phyloP scores from a whole-genome alignment of 2,888 invertebrate genomes.

The Liposcelis brunnea region DNA sequence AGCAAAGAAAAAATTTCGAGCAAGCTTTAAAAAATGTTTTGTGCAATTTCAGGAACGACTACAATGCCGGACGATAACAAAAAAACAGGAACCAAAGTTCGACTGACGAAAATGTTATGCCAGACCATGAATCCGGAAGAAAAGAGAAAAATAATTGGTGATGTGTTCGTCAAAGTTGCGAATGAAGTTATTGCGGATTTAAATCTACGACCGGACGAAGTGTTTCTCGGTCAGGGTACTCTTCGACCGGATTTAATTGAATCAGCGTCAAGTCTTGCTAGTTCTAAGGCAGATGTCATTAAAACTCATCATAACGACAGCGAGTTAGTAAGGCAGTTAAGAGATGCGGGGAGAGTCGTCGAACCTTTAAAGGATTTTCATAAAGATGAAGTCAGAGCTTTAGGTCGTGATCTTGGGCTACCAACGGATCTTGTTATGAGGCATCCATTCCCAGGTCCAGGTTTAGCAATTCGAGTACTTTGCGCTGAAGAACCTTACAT shows the following conservation, averaged over 20 bases:
- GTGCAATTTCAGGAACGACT: conserved; percentile 35
- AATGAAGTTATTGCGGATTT: conserved; percentile 77
- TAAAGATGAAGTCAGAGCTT: conserved; percentile 69
- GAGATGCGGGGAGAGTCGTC: conserved; percentile 58
- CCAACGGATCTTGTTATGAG: conserved; percentile 74
- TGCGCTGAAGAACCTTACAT: conserved; percentile 91
- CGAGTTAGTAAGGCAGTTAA: conserved; percentile 61
- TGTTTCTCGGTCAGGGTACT: conserved; percentile 87
- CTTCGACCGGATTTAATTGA: conserved; percentile 95
- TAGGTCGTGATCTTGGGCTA: conserved; percentile 74
- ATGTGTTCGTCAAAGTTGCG: conserved; percentile 90
- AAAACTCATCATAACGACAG: conserved; percentile 99
- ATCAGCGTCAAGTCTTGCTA: conserved; percentile 77
- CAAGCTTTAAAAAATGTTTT: not conserved
- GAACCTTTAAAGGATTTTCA: conserved; percentile 99
- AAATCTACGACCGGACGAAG: conserved; percentile 80
- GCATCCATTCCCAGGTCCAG: conserved; percentile 98
- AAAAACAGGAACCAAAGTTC: too few species aligned
- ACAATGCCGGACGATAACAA: conserved; percentile 36
- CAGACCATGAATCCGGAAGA: conserved; percentile 86
- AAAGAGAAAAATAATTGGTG: conserved; percentile 96
- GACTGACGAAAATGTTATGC: conserved; percentile 64
- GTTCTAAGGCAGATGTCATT: conserved; percentile 72
- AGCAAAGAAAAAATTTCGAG: not conserved
- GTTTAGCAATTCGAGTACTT: conserved; percentile 86